phyloP scores from a whole-genome alignment of 1,140 invertebrate genomes.

The Rhizoglyphus robini region DNA sequence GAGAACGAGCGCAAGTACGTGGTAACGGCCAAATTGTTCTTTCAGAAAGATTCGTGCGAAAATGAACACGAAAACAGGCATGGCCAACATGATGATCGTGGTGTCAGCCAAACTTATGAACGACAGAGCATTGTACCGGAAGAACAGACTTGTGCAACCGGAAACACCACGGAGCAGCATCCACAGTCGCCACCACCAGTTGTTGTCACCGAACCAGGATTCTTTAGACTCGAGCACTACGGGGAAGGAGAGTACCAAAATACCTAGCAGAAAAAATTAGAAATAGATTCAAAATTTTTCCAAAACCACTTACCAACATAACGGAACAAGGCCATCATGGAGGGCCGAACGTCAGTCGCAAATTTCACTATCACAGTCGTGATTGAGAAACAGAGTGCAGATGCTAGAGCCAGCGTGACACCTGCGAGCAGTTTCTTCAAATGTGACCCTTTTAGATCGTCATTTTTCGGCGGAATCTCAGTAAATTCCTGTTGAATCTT shows the following conservation, averaged over 20 bases:
- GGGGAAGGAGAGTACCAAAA: slow-evolving; percentile 59
- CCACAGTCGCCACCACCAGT: slow-evolving; percentile 44
- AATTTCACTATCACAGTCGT: too few relatives aligned
- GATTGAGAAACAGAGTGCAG: too few relatives aligned
- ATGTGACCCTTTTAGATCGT: too few relatives aligned
- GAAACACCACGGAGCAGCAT: slow-evolving; percentile 25
- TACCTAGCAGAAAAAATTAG: not conserved
- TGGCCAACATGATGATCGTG: too few relatives aligned
- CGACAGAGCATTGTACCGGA: slow-evolving; percentile 33
- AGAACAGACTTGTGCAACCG: too few relatives aligned
- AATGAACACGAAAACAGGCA: slow-evolving; percentile 42
- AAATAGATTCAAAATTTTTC: not conserved
- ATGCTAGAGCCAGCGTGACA: too few relatives aligned
- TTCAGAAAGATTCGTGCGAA: slow-evolving; percentile 41
- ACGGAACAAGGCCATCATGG: slow-evolving; percentile 61
- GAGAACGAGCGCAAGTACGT: too few relatives aligned
- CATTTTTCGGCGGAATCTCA: too few relatives aligned
- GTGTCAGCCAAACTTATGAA: slow-evolving; percentile 51
- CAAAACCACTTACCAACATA: slow-evolving; percentile 53
- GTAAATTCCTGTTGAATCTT: too few relatives aligned
- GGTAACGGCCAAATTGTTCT: slow-evolving; percentile 42
- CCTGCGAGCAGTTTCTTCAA: too few relatives aligned
- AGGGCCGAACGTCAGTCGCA: slow-evolving; percentile 68
- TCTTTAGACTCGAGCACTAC: too few relatives aligned
- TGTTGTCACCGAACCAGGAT: slow-evolving; percentile 57